phyloP scores from a whole-genome alignment of 2,888 invertebrate species.

The Conistra vaccinii region DNA sequence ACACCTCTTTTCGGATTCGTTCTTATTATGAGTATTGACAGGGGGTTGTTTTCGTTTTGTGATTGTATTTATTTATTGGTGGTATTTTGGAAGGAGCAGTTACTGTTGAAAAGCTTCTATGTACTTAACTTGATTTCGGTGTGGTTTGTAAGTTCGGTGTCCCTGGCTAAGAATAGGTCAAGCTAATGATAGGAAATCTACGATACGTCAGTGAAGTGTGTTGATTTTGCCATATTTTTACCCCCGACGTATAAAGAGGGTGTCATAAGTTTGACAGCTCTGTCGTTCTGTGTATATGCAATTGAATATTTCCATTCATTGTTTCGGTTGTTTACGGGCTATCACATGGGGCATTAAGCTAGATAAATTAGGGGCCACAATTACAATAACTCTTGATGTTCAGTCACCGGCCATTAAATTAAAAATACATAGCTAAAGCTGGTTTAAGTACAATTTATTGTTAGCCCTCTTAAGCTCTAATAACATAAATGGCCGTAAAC shows the following conservation, averaged over 20 bases:
- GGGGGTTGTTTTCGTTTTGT: conserved; percentile 25
- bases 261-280: not conserved
- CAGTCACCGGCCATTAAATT: conserved; percentile 69
- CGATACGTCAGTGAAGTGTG: not conserved
- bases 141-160: not conserved
- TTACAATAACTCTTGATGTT: conserved; percentile 70
- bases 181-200: not conserved
- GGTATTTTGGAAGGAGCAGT: not conserved
- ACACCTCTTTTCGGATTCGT: conserved; percentile 12
- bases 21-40: conserved; percentile 33
- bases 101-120: not conserved
- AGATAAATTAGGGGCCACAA: conserved; percentile 52
- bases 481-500: conserved; percentile 75
- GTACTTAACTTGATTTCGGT: not conserved
- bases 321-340: not conserved
- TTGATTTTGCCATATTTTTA: not conserved
- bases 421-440: conserved; percentile 72
- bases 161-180: not conserved
- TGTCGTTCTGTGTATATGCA: not conserved
- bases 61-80: conserved; percentile 5
- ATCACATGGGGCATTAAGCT: conserved; percentile 19
- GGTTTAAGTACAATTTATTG: conserved; percentile 77
- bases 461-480: conserved; percentile 69
- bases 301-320: not conserved
- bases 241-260: not conserved